phyloP scores from a whole-genome alignment of 2,113 vertebrate species.

The Baryphthengus martii region DNA sequence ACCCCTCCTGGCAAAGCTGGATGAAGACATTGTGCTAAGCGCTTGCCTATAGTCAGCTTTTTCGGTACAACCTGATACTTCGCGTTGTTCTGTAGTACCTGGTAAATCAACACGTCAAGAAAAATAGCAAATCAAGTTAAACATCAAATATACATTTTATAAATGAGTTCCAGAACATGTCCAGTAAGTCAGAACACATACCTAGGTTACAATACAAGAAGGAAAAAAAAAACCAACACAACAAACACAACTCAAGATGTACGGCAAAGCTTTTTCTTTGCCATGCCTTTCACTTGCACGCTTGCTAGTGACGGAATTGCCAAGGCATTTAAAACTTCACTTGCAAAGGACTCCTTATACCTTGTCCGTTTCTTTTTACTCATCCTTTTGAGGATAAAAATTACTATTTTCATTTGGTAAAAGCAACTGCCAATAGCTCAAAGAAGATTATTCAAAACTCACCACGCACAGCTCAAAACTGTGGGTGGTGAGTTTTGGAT shows the following conservation, averaged over 20 bases:
- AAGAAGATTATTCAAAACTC: background rate
- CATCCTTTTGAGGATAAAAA: background rate
- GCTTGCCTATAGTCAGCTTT: constrained; percentile 96
- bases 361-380: background rate
- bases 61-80: constrained; percentile 98
- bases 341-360: background rate
- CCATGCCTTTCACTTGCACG: background rate
- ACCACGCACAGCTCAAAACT: too few relatives aligned
- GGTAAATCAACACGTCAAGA: background rate
- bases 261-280: rapidly evolving
- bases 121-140: background rate
- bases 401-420: background rate
- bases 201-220: background rate
- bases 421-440: background rate
- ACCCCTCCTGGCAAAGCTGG: constrained; percentile 96
- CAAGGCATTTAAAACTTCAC: background rate
- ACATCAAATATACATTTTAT: background rate
- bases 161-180: background rate
- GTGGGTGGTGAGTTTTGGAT: background rate
- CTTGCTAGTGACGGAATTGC: background rate
- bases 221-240: background rate
- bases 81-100: constrained; percentile 97
- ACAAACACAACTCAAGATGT: background rate
- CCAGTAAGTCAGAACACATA: background rate
- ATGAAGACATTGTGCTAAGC: constrained; percentile 96